These are phyloP conservation scores for Drosophila atroscutellata DNA, from an alignment of 2,888 invertebrate genomes.

Conservation along the genomic window DNA sequence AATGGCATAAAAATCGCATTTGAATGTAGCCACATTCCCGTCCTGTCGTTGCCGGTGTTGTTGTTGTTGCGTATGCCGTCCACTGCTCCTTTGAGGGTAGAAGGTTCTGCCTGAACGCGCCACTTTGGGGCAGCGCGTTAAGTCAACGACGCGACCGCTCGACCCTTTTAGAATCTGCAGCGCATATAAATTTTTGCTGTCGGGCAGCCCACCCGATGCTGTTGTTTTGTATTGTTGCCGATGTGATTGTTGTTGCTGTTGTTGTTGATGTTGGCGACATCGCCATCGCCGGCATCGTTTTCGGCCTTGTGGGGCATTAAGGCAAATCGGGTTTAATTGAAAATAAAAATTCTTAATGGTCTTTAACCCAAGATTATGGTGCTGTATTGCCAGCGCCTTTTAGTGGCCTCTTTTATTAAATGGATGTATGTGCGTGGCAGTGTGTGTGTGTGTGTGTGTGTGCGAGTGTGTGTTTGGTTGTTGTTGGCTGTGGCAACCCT, in stretches of 20 bases:
- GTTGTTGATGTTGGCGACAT: constrained; percentile 49
- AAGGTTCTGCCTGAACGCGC: constrained; percentile 60
- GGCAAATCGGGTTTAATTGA: constrained; percentile 82
- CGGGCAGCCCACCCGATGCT: constrained; percentile 56
- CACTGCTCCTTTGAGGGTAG: constrained; percentile 46
- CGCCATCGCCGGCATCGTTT: constrained; percentile 57
- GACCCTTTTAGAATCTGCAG: constrained; percentile 80
- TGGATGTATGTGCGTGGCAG: constrained; percentile 34
- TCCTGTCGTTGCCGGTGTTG: constrained; percentile 5
- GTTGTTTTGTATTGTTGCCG: constrained; percentile 33
- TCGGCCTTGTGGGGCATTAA: constrained; percentile 82
- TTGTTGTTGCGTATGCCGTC: constrained; percentile 33
- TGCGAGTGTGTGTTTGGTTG: constrained; percentile 10
- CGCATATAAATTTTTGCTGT: constrained; percentile 73
- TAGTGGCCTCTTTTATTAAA: constrained; percentile 75
- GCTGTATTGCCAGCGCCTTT: constrained; percentile 74
- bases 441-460: constrained; percentile 11
- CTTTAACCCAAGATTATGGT: constrained; percentile 82
- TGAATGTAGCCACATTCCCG: constrained; percentile 64
- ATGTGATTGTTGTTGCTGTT: constrained; percentile 34
- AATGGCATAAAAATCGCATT: constrained; percentile 82
- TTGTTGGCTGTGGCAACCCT: constrained; percentile 36
- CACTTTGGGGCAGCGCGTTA: constrained; percentile 68
- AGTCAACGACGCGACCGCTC: constrained; percentile 72
- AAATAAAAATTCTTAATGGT: constrained; percentile 83